A percentile compares a stretch with the other conserved stretches of the same genome.
Evolutionary conservation across 2,888 invertebrate species (phyloP).

Genomic region (Anticlea derivata): DNA sequence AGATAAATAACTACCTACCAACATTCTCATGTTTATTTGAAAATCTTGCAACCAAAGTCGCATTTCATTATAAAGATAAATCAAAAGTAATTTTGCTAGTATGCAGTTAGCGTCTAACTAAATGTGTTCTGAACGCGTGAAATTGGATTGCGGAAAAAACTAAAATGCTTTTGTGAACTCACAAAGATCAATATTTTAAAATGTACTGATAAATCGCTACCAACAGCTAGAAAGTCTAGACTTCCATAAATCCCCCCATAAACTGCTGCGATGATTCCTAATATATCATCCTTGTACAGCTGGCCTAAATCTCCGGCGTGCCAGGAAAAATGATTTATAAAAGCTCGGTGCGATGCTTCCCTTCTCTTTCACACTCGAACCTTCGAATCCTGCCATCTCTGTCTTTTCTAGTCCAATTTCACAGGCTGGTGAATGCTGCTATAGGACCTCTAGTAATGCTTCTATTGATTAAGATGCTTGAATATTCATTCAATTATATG

Average conservation of each 20-base stretch:
- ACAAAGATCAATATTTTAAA: conserved; percentile 9
- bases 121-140: too few species aligned
- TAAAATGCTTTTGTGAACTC: too few species aligned
- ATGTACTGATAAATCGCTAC: conserved; percentile 20
- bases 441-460: conserved; percentile 72
- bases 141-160: too few species aligned
- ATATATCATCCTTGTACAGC: conserved; percentile 45
- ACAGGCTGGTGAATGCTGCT: conserved; percentile 76
- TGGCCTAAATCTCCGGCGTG: conserved; percentile 65
- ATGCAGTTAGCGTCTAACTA: too few species aligned
- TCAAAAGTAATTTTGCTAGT: too few species aligned
- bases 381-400: conserved; percentile 46
- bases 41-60: too few species aligned
- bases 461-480: conserved; percentile 81
- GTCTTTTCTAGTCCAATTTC: conserved; percentile 77
- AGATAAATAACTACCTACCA: too few species aligned
- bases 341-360: conserved; percentile 55
- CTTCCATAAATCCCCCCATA: conserved; percentile 30
- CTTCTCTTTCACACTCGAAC: conserved; percentile 49
- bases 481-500: conserved; percentile 83
- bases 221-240: conserved; percentile 28
- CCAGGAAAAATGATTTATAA: conserved; percentile 82
- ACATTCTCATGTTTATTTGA: too few species aligned
- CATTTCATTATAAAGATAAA: too few species aligned
- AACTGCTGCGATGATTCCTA: conserved; percentile 36